Evolutionary conservation across 2,888 invertebrate species (phyloP), one percentile per base, ranked within the genome.

Genomic region (Callimorpha dominula): DNA sequence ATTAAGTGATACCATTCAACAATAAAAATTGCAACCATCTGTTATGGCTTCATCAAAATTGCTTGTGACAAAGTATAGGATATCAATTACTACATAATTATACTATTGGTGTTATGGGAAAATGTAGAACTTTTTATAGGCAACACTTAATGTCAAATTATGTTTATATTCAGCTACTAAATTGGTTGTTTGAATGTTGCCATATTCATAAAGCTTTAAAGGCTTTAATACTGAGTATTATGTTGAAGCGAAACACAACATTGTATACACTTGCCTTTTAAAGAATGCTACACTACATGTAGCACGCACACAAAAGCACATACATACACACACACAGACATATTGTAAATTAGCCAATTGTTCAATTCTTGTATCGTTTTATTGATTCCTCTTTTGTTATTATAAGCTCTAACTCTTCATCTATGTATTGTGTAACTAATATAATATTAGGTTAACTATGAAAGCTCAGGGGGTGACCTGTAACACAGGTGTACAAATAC

Each of bases 11-110:
- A n/a, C 42, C 15, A 46, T 20, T 20, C 7, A 40, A 46, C 70
- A 40, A 67, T 46, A 12, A 69, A 69, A 66, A 76, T 77, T 64
- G 65, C 66, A 66, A 52, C 40, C 76, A 76, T 74, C 70, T 7
- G 14, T 68, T 66, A 76, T 6, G 70, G 65, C 78, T 72, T 79
- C 73, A 80, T 74, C 71, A 75, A 81, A 81, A 80, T 79, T 74
- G 67, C 70, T 64, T 57, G 65, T 71, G 82, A 75, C 79, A 75
- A 65, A 73, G 9, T 67, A 74, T 68, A 4, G 68, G n/a, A 50
- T 68, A 69, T 65, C 50, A 31, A 60, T 17, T 20, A 9, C 64
- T 60, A 14, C 31, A 14, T 74, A 65, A 79, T 82, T 73, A 76
- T 63, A 49, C 20, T 57, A 65, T 70, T 54, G 20, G 42, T n/a